phyloP scores from a whole-genome alignment of 2,797 vertebrate species.

The Macrochelys suwanniensis region DNA sequence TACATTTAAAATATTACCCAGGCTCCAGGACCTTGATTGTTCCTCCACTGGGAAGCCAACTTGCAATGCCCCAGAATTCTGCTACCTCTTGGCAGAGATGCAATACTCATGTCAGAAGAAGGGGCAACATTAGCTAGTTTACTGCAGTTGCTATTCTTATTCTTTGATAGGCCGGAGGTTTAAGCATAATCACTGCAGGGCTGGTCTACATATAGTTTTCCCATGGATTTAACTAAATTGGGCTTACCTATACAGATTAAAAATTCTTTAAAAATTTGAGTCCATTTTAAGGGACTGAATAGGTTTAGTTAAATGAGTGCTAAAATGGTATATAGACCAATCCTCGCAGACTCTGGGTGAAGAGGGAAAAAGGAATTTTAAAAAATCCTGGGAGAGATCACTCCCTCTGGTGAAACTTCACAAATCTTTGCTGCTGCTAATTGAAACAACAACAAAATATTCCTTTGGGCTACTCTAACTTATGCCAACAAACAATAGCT shows the following conservation, averaged over 20 bases:
- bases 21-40: neutral
- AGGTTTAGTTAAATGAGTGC: conserved; percentile 62
- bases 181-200: conserved; percentile 50
- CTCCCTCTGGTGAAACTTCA: conserved; percentile 65
- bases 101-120: neutral
- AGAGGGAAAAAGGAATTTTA: conserved; percentile 53
- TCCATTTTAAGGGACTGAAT: conserved; percentile 57
- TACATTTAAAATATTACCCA: neutral
- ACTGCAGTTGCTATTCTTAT: neutral
- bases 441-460: conserved; percentile 54
- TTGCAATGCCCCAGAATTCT: neutral
- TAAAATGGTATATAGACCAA: conserved; percentile 61
- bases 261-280: conserved; percentile 71
- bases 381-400: conserved; percentile 56
- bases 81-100: neutral
- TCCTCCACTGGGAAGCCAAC: neutral
- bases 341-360: neutral
- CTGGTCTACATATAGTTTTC: conserved; percentile 65
- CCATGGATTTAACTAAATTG: conserved; percentile 64
- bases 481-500: conserved; percentile 56
- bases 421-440: conserved; percentile 70
- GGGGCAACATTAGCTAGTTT: neutral
- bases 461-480: conserved; percentile 23
- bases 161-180: conserved; percentile 25
- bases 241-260: conserved; percentile 68